Conservation (phyloP, 2,888 invertebrate genomes). For the Phorcus lineatus region DNA sequence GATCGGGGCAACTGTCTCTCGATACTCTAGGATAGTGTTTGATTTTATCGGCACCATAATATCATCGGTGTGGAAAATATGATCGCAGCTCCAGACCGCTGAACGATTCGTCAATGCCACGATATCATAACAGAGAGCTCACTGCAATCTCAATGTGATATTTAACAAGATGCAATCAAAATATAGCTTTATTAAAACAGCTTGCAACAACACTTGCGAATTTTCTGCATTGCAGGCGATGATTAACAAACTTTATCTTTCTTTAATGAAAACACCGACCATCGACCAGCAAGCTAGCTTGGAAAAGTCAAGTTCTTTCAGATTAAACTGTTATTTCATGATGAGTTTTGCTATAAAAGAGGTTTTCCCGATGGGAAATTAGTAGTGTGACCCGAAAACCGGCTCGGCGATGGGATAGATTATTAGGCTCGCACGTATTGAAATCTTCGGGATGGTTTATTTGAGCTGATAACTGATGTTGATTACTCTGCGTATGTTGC, state of each 20-base stretch:
- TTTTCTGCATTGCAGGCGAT: background rate
- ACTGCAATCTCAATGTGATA: background rate
- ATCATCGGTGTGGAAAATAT: background rate
- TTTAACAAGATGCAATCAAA: slow-evolving; percentile 7
- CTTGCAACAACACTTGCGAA: background rate
- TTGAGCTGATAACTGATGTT: slow-evolving; percentile 10
- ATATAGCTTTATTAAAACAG: background rate
- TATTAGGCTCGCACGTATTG: slow-evolving; percentile 2
- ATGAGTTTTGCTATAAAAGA: slow-evolving; percentile 6
- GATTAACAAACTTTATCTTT: background rate
- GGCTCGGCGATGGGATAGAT: background rate
- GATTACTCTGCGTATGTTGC: slow-evolving; percentile 10
- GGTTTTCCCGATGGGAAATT: slow-evolving; percentile 10
- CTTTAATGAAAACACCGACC: background rate
- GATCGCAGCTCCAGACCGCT: background rate
- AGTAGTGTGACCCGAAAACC: slow-evolving; percentile 8
- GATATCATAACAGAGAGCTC: background rate
- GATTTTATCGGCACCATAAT: slow-evolving; percentile 12
- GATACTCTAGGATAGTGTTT: slow-evolving; percentile 11
- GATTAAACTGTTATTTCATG: slow-evolving; percentile 7
- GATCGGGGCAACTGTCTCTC: slow-evolving; percentile 3
- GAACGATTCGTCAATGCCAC: background rate
- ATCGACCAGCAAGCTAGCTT: background rate
- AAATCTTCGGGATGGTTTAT: slow-evolving; percentile 11
- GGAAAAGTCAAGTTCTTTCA: slow-evolving; percentile 6